Evolutionary conservation across 35 echinoderm and acorn worm species (phyloP), one percentile per base, ranked within the genome.

Genomic region (Heliocidaris erythrogramma): DNA sequence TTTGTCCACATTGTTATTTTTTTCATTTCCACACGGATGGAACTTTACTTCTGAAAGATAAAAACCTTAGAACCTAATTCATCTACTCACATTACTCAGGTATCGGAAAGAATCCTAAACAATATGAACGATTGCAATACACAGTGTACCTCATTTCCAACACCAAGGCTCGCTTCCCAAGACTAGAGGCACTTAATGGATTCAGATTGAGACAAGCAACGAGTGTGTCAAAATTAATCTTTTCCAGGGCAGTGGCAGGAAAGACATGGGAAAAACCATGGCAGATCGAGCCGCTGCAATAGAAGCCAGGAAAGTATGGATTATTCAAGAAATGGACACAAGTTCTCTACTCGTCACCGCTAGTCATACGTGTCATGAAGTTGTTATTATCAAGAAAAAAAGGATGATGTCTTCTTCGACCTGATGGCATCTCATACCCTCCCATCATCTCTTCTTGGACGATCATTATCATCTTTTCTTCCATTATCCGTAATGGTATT

Each of bases 161-260:
- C 18, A 7, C 21, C 2, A 78, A 78, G 27, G 65, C 27, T 24
- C 27, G 21, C 21, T 78, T 78, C 27, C 65, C 65, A 78, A 78
- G 65, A 78, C 65, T 78, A 78, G 27, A 78, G 18, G 65, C 65
- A 78, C 65, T 78, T 78, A 78, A 78, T 78, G 65, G 65, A 78
- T n/a, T 78, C 65, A 27, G 65, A 78, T 78, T 78, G 65, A 78
- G 65, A 78, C 65, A 78, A 78, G 27, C 65, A 78, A 78, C 65
- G 65, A 78, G 65, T 78, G 65, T 78, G 65, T 78, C 65, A 78
- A 78, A 78, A 78, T 78, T 78, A 78, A 78, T 78, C 65, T 78
- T 78, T 78, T 78, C 65, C 65, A 78, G 65, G 65, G 65, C 65
- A 78, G 65, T 78, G 65, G 65, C 5, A 78, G 65, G 27, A 14